Percentiles rank a stretch among this genome's conserved stretches.
Conservation (phyloP, 2,797 vertebrate genomes). For the Pangasius djambal region DNA sequence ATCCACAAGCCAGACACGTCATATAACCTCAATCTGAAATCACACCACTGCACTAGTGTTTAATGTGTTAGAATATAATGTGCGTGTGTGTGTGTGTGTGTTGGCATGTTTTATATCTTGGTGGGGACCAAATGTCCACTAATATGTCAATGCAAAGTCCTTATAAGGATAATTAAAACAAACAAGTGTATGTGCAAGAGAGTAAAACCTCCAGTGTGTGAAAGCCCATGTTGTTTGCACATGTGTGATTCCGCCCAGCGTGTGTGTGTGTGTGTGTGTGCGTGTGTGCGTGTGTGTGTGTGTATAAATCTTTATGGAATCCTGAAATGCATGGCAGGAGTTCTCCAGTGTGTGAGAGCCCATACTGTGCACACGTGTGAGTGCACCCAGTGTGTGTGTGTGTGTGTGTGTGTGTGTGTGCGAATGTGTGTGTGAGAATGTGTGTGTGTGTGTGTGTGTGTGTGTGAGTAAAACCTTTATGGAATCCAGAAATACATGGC, state of each 20-base stretch:
- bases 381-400: background rate
- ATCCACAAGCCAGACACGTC: background rate
- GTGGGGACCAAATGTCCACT: background rate
- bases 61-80: background rate
- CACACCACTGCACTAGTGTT: background rate
- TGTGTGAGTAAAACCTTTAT: background rate
- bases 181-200: background rate
- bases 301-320: background rate
- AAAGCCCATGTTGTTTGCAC: background rate
- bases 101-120: background rate
- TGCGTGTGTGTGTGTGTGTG: background rate
- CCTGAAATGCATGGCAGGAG: background rate
- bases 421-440: background rate
- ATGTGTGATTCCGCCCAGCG: background rate
- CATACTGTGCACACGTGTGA: background rate
- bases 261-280: slow-evolving; percentile 8
- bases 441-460: background rate
- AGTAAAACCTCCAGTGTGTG: background rate
- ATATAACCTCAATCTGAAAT: background rate
- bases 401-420: background rate
- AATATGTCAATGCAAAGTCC: background rate
- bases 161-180: background rate
- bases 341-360: background rate
- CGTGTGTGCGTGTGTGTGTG: background rate
- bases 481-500: background rate